Conservation (phyloP, 2,888 invertebrate species). For the Cephus spinipes region DNA sequence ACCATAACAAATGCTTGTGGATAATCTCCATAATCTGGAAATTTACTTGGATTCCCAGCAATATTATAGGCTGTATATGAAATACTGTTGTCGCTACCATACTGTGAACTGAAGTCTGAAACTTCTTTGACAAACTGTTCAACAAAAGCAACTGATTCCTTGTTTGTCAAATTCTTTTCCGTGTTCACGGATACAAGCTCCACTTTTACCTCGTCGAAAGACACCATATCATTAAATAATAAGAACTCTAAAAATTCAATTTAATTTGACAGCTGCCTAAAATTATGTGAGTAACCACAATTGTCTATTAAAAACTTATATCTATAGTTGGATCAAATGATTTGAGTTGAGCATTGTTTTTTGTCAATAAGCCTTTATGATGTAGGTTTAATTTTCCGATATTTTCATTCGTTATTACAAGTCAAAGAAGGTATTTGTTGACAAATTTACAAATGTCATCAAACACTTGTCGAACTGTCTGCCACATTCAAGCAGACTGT, state of each 20-base stretch:
- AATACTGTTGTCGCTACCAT: constrained; percentile 88
- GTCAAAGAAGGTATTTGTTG: not conserved
- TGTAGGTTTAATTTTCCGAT: not conserved
- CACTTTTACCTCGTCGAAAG: constrained; percentile 54
- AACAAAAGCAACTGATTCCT: constrained; percentile 66
- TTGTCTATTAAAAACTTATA: no score
- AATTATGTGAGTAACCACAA: no score
- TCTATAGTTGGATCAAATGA: not conserved
- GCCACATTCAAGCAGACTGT: no score
- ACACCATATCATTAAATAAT: constrained; percentile 52
- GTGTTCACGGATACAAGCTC: constrained; percentile 54
- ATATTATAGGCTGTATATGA: constrained; percentile 91
- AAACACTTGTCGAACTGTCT: not conserved
- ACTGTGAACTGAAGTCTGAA: constrained; percentile 88
- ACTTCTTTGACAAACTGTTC: constrained; percentile 86
- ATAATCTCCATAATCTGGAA: constrained; percentile 92
- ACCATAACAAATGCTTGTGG: constrained; percentile 93
- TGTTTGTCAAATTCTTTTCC: constrained; percentile 45
- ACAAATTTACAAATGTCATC: constrained; percentile 6
- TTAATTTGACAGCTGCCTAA: not conserved
- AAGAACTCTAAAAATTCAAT: not conserved
- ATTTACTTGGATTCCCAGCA: constrained; percentile 85
- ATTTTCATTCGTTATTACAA: no score
- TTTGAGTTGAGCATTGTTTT: not conserved
- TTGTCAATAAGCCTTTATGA: not conserved